A percentile compares a stretch with the other conserved stretches of the same genome.
Evolutionary conservation across 2,797 vertebrate genomes (phyloP).

Genomic region (Ceryle rudis): DNA sequence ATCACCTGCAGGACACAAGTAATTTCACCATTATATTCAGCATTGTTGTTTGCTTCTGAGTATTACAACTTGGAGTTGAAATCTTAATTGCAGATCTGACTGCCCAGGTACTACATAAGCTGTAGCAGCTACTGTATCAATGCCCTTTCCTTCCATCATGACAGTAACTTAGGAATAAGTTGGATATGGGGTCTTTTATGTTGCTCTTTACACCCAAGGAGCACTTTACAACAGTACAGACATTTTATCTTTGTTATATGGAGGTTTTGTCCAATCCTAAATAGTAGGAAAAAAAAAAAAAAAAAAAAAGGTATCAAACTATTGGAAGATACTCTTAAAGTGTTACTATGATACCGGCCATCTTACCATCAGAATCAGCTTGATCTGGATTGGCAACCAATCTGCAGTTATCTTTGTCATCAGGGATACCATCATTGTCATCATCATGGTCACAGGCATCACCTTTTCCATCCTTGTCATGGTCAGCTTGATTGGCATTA

Average conservation of each 20-base stretch:
- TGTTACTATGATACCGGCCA: background rate
- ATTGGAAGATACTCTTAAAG: background rate
- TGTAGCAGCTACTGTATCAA: background rate
- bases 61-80: background rate
- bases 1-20: constrained; percentile 82
- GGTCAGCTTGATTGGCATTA: constrained; percentile 97
- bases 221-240: background rate
- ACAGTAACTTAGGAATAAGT: background rate
- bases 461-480: constrained; percentile 98
- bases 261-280: background rate
- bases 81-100: background rate
- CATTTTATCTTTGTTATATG: background rate
- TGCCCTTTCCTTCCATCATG: background rate
- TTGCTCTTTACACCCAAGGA: background rate
- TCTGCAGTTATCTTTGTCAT: constrained; percentile 96
- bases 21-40: background rate
- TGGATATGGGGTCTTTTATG: background rate
- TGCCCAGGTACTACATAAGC: background rate
- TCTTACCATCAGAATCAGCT: constrained; percentile 90
- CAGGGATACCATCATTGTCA: constrained; percentile 96
- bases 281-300: background rate
- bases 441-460: constrained; percentile 98
- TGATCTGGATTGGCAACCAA: constrained; percentile 94
- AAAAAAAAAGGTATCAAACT: background rate
- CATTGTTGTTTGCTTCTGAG: background rate